Percentiles rank a stretch among this genome's conserved stretches.
Conservation (phyloP, 2,113 vertebrate genomes). For the Pardalotus punctatus region DNA sequence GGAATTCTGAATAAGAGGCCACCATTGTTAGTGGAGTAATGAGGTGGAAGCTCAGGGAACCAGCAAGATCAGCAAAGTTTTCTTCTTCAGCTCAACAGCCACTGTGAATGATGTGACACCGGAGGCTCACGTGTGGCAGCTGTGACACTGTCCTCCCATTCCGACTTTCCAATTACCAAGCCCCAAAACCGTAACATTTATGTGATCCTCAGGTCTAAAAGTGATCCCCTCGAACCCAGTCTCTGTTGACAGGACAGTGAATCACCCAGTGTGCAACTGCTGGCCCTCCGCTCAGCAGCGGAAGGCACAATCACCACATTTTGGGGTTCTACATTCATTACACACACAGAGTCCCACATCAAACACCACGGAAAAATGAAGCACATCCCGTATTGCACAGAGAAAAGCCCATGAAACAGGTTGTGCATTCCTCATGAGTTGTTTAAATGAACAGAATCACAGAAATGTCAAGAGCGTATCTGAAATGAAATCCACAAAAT, state of each 20-base stretch:
- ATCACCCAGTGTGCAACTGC: background rate
- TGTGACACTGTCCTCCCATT: background rate
- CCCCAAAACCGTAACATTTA: accelerated
- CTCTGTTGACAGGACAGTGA: background rate
- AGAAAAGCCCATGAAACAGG: constrained; percentile 10
- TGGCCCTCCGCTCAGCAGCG: background rate
- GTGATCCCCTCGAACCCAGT: background rate
- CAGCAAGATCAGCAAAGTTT: background rate
- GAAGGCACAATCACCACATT: background rate
- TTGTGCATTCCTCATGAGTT: background rate
- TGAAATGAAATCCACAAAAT: background rate
- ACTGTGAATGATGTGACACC: background rate
- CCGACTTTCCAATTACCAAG: background rate
- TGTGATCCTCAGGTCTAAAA: background rate
- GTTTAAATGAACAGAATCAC: background rate
- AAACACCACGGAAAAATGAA: background rate
- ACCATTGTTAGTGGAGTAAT: background rate
- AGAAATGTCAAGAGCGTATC: constrained; percentile 19
- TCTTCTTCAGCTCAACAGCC: background rate
- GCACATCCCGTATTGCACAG: background rate
- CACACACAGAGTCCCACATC: background rate
- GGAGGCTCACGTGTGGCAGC: background rate
- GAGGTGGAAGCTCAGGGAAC: background rate
- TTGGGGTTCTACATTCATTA: background rate
- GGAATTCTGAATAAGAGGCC: background rate